phyloP scores from a whole-genome alignment of 2,888 invertebrate species.

The Meteorus colon region DNA sequence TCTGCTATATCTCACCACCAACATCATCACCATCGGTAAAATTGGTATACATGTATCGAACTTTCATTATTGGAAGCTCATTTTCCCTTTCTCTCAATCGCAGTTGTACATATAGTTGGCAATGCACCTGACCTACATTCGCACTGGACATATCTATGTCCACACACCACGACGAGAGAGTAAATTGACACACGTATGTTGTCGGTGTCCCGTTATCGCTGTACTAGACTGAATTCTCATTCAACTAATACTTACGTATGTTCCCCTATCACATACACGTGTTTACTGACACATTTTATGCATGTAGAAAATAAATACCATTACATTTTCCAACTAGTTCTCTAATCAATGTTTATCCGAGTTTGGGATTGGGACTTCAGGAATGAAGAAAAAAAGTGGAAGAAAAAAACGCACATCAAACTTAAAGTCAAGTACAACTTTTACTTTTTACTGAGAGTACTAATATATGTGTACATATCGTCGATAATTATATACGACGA shows the following conservation, averaged over 20 bases:
- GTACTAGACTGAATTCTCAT: background rate
- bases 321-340: constrained; percentile 59
- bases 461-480: background rate
- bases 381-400: background rate
- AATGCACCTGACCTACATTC: constrained; percentile 62
- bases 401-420: constrained; percentile 48
- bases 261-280: background rate
- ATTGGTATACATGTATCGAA: constrained; percentile 20
- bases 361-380: constrained; percentile 6
- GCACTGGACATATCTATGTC: constrained; percentile 33
- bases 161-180: constrained; percentile 38
- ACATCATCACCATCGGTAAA: background rate
- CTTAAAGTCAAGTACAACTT: constrained; percentile 55
- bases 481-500: background rate
- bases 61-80: constrained; percentile 42
- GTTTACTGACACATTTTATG: background rate
- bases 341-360: constrained; percentile 44
- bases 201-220: background rate
- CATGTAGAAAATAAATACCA: constrained; percentile 54
- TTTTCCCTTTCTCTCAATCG: constrained; percentile 27
- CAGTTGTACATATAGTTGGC: constrained; percentile 1
- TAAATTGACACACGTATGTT: constrained; percentile 48
- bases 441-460: constrained; percentile 51
- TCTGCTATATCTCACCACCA: background rate
- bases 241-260: background rate